Evolutionary conservation across 1,140 invertebrate species (phyloP).

Genomic region (Sipha flava): DNA sequence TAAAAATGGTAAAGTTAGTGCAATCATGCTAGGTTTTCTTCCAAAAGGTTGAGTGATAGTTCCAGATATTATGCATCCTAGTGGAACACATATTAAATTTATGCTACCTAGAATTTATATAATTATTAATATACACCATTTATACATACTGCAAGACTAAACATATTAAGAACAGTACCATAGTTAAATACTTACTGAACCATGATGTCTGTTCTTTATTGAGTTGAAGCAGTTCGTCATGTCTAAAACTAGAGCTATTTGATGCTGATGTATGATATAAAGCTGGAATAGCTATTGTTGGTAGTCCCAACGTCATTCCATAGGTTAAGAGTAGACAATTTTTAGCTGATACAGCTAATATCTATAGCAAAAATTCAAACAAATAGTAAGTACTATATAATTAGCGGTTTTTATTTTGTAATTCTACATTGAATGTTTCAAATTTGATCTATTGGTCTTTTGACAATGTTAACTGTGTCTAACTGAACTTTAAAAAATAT

Average conservation of each 20-base stretch:
- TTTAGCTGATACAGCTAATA: constrained; percentile 39
- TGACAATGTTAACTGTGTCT: too few relatives aligned
- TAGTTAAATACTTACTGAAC: constrained; percentile 54
- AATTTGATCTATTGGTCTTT: neutral
- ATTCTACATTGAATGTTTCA: neutral
- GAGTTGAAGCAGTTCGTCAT: constrained; percentile 47
- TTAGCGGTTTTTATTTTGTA: neutral
- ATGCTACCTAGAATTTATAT: constrained; percentile 55
- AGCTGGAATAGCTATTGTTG: constrained; percentile 62
- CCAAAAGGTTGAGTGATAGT: constrained; percentile 58
- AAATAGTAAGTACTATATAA: neutral
- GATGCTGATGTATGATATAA: neutral
- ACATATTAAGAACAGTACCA: neutral
- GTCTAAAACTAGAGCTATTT: constrained; percentile 43
- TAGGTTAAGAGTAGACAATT: constrained; percentile 47
- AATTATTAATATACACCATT: neutral
- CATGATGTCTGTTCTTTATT: constrained; percentile 60
- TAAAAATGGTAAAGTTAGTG: constrained; percentile 60
- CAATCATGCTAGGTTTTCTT: constrained; percentile 59
- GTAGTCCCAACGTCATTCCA: constrained; percentile 65
- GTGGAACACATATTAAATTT: constrained; percentile 63
- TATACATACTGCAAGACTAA: too few relatives aligned
- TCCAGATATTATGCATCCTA: constrained; percentile 65
- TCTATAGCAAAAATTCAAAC: constrained; percentile 32
- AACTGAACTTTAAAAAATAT: too few relatives aligned